Percentiles rank a stretch among this genome's conserved stretches.
phyloP scores from a whole-genome alignment of 1,140 invertebrate species.

The Cherax quadricarinatus region DNA sequence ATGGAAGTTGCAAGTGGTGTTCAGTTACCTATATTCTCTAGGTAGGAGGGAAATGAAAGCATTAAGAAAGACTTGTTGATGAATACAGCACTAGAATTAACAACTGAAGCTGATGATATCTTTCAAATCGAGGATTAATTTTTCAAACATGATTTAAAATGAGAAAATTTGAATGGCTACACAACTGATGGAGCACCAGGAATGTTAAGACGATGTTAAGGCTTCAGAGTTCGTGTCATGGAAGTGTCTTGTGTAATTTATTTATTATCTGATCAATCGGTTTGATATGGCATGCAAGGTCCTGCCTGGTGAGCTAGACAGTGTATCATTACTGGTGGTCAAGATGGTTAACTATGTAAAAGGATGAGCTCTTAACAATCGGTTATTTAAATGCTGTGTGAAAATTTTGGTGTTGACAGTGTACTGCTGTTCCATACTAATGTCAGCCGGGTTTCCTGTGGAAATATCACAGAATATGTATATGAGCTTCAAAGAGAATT shows the following conservation, averaged over 20 bases:
- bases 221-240: not conserved
- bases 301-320: too few relatives aligned
- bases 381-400: too few relatives aligned
- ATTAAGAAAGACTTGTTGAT: conserved; percentile 35
- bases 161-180: conserved; percentile 3
- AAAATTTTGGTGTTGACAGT: not conserved
- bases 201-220: too few relatives aligned
- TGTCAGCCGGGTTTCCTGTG: not conserved
- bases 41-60: conserved; percentile 32
- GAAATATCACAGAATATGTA: conserved; percentile 12
- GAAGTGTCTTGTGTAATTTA: conserved; percentile 23
- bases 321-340: conserved; percentile 2
- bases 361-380: too few relatives aligned
- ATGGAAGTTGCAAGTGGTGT: conserved; percentile 11
- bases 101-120: not conserved
- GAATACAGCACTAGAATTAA: conserved; percentile 20
- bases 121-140: not conserved
- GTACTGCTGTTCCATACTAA: conserved; percentile 28
- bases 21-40: conserved; percentile 33
- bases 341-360: not conserved
- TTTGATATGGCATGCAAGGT: conserved; percentile 16
- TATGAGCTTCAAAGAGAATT: not conserved
- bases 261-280: conserved; percentile 44
- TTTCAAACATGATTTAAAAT: conserved; percentile 44
- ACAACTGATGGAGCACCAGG: too few relatives aligned